Evolutionary conservation across 2,888 invertebrate genomes (phyloP).

Genomic region (Stenodema calcarata): DNA sequence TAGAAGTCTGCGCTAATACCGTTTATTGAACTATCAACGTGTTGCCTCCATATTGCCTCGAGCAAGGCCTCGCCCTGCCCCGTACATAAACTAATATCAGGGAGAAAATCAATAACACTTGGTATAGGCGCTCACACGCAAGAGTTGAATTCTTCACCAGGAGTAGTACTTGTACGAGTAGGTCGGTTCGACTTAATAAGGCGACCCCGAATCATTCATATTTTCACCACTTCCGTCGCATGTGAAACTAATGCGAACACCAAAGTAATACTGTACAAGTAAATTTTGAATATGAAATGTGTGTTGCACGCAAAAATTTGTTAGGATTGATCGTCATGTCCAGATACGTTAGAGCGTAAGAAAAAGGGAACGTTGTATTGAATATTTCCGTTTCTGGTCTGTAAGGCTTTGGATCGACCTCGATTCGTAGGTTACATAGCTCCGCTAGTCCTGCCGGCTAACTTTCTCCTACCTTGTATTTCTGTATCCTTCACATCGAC

Average conservation of each 20-base stretch:
- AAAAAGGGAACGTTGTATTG: not conserved
- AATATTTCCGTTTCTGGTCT: not conserved
- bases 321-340: no score
- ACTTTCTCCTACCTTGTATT: not conserved
- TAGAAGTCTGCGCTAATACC: not conserved
- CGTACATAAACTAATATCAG: not conserved
- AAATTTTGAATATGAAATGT: no score
- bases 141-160: not conserved
- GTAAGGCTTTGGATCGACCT: not conserved
- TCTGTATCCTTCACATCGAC: not conserved
- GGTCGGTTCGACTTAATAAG: no score
- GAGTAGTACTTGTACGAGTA: not conserved
- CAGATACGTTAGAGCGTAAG: not conserved
- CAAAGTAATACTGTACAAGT: no score
- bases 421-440: slow-evolving; percentile 16
- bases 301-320: no score
- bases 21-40: not conserved
- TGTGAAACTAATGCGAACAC: no score
- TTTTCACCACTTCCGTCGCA: no score
- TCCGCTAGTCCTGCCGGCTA: not conserved
- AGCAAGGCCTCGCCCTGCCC: not conserved
- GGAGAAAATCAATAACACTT: not conserved
- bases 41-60: not conserved
- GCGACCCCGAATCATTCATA: no score
- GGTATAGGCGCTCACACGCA: not conserved